These are phyloP conservation scores for Mactromeris polynyma DNA, from an alignment of 2,888 invertebrate species.

Conservation along the genomic window DNA sequence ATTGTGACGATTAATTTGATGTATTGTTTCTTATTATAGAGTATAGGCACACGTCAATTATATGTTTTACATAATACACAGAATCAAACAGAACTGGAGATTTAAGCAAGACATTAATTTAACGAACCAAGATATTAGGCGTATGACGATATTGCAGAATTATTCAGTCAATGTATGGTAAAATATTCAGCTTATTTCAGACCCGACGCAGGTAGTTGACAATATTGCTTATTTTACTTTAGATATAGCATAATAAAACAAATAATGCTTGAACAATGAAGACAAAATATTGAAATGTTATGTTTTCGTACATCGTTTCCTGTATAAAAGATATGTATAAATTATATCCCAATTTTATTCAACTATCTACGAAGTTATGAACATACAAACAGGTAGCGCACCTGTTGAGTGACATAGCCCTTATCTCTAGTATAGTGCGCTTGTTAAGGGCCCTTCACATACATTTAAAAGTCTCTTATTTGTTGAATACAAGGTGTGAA, in stretches of 20 bases:
- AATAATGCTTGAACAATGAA: neutral
- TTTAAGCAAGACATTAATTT: neutral
- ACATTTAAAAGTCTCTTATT: conserved; percentile 38
- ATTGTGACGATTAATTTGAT: neutral
- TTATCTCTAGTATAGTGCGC: conserved; percentile 27
- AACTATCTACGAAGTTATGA: neutral
- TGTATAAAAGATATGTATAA: neutral
- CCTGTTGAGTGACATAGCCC: conserved; percentile 34
- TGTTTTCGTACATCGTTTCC: neutral
- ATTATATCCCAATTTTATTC: neutral
- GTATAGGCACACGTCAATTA: neutral
- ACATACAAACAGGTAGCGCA: neutral
- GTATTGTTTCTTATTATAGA: neutral
- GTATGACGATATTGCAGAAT: neutral
- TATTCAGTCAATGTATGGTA: neutral
- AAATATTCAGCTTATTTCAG: neutral
- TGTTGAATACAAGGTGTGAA: conserved; percentile 31
- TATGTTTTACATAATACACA: neutral
- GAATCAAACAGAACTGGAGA: neutral
- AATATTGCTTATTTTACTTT: neutral
- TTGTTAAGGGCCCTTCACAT: conserved; percentile 10
- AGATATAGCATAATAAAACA: neutral
- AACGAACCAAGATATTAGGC: neutral
- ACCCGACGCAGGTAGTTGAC: neutral
- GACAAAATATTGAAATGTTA: neutral